Percentiles rank a stretch among this genome's conserved stretches.
Evolutionary conservation across 1,140 invertebrate species (phyloP).

Genomic region (Hypsibius dujardini): DNA sequence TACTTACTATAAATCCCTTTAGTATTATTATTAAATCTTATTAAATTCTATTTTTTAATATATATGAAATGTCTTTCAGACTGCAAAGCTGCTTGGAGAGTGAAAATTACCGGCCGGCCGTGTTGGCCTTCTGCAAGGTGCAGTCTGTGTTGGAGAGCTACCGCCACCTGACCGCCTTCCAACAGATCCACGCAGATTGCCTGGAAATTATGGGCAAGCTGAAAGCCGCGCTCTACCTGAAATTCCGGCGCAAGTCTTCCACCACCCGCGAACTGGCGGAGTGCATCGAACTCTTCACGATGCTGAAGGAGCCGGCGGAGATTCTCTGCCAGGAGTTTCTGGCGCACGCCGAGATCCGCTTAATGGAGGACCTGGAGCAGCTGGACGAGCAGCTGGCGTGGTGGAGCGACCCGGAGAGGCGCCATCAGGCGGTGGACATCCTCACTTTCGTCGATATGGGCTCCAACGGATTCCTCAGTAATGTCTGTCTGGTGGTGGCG

Average conservation of each 20-base stretch:
- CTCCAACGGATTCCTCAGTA: conserved; percentile 75
- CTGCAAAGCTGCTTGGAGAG: conserved; percentile 37
- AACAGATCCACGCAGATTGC: conserved; percentile 77
- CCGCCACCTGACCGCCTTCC: conserved; percentile 73
- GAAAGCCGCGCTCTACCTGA: conserved; percentile 45
- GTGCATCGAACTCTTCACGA: conserved; percentile 68
- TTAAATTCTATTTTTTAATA: not conserved
- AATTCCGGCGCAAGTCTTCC: conserved; percentile 35
- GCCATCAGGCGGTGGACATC: conserved; percentile 43
- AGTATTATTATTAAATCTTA: not conserved
- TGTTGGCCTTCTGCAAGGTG: conserved; percentile 52
- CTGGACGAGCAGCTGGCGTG: conserved; percentile 55
- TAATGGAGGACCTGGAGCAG: conserved; percentile 53
- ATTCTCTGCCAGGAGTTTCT: conserved; percentile 67
- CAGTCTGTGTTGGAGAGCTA: conserved; percentile 71
- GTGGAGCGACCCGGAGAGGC: conserved; percentile 25
- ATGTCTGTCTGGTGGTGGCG: conserved; percentile 71
- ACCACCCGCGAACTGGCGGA: conserved; percentile 65
- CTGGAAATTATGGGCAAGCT: conserved; percentile 59
- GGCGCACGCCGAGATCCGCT: conserved; percentile 42
- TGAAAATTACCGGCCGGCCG: conserved; percentile 47
- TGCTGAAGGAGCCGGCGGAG: conserved; percentile 68
- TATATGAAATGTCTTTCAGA: not conserved
- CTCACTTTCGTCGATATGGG: conserved; percentile 85
- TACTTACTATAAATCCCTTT: too few species aligned